Evolutionary conservation across 2,888 invertebrate species (phyloP).

Genomic region (Cryptocheilus praepositus): DNA sequence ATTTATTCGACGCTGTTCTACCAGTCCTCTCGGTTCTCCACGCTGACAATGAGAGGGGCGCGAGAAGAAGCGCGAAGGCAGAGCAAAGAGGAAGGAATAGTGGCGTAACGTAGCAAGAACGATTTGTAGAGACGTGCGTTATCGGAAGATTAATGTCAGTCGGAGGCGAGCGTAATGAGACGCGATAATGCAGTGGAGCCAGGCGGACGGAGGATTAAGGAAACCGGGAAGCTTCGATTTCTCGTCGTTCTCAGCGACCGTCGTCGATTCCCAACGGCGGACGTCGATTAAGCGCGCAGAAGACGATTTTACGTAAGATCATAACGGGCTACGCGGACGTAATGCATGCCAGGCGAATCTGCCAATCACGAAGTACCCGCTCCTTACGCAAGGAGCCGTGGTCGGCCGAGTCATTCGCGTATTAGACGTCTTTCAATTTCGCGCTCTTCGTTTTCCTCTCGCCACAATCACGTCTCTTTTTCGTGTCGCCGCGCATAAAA

Average conservation of each 20-base stretch:
- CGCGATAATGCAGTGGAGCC: too few species aligned
- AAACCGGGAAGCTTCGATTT: too few species aligned
- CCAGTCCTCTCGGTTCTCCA: not conserved
- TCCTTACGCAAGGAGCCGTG: constrained; percentile 52
- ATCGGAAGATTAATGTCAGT: constrained; percentile 5
- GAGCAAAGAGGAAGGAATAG: too few species aligned
- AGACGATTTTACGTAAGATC: constrained; percentile 47
- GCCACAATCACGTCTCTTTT: too few species aligned
- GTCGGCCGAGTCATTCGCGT: constrained; percentile 50
- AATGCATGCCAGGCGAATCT: constrained; percentile 46
- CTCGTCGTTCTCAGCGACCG: constrained; percentile 14
- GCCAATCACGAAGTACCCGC: constrained; percentile 46
- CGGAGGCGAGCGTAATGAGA: not conserved
- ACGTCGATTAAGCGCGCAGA: not conserved
- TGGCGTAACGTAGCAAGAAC: not conserved
- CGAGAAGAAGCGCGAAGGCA: too few species aligned
- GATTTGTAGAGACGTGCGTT: not conserved
- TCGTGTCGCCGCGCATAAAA: not conserved
- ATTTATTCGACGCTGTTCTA: not conserved
- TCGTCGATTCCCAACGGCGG: constrained; percentile 14
- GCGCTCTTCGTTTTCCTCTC: too few species aligned
- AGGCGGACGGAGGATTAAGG: too few species aligned
- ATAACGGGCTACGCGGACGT: constrained; percentile 30
- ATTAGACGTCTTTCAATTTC: constrained; percentile 48
- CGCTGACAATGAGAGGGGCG: too few species aligned